A percentile compares a stretch with the other conserved stretches of the same genome.
These are phyloP conservation scores for Embidobia sp. DNA, from an alignment of 2,888 invertebrate genomes.

Conservation along the genomic window DNA sequence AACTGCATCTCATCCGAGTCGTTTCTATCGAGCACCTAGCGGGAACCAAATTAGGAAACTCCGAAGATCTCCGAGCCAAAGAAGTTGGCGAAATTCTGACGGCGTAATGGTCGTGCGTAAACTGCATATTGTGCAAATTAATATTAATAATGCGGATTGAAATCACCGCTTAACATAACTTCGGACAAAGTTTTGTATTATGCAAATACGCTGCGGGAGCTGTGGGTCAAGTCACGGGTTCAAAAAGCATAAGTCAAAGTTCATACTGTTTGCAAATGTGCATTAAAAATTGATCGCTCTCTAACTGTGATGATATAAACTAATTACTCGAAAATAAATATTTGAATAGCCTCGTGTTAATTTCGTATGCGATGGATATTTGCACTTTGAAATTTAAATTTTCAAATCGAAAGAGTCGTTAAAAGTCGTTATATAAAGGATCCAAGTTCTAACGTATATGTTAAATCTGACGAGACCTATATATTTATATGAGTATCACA, in stretches of 20 bases:
- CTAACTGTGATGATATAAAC: too few relatives aligned
- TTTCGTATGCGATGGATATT: too few relatives aligned
- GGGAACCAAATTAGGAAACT: constrained; percentile 9
- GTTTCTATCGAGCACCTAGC: constrained; percentile 2
- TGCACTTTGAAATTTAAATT: too few relatives aligned
- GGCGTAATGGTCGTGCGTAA: constrained; percentile 11
- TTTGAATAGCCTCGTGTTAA: too few relatives aligned
- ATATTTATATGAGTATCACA: too few relatives aligned
- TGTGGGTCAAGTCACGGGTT: constrained; percentile 18
- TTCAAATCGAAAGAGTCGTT: too few relatives aligned
- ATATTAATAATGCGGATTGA: constrained; percentile 43
- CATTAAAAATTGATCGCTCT: constrained; percentile 25
- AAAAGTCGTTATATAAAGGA: too few relatives aligned
- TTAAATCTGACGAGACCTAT: too few relatives aligned
- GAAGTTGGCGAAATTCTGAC: constrained; percentile 14
- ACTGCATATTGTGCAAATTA: constrained; percentile 35
- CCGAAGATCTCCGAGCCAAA: not conserved
- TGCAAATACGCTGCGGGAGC: constrained; percentile 18
- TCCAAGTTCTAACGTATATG: too few relatives aligned
- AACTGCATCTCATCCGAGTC: constrained; percentile 22
- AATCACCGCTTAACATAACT: constrained; percentile 41
- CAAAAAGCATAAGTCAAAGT: constrained; percentile 24
- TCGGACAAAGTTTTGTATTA: constrained; percentile 34
- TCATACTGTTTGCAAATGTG: not conserved
- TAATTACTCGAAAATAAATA: constrained; percentile 6